Evolutionary conservation across 2,113 vertebrate genomes (phyloP).

Genomic region (Prolemur simus): DNA sequence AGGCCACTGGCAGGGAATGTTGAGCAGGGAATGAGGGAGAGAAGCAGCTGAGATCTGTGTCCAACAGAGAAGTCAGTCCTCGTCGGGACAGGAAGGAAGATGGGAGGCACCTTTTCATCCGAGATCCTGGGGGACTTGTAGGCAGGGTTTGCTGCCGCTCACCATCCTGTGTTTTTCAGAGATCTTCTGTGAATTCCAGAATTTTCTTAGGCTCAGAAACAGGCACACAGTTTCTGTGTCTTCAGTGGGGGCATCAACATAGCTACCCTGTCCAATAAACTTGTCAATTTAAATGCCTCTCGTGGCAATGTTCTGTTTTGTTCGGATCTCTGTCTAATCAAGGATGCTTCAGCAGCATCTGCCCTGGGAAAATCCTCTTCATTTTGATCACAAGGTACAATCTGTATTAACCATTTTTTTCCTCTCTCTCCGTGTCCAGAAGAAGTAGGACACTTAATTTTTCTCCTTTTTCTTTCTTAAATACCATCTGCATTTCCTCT

Average conservation of each 20-base stretch:
- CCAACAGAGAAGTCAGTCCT: not conserved
- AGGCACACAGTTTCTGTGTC: not conserved
- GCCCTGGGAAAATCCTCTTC: not conserved
- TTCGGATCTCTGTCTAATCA: not conserved
- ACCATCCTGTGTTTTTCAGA: not conserved
- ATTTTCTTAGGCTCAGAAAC: not conserved
- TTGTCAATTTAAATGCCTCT: not conserved
- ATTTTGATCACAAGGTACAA: not conserved
- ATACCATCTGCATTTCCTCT: not conserved
- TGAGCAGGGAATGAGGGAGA: too few species aligned
- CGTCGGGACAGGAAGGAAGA: too few species aligned
- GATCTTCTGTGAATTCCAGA: not conserved
- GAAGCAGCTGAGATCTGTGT: too few species aligned
- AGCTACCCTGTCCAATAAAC: slow-evolving; percentile 2
- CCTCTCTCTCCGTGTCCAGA: not conserved
- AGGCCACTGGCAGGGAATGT: not conserved
- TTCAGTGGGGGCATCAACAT: slow-evolving; percentile 13
- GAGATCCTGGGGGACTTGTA: not conserved
- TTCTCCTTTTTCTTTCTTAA: not conserved
- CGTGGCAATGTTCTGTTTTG: not conserved
- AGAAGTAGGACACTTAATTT: not conserved
- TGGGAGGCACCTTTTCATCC: not conserved
- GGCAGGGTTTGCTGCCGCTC: not conserved
- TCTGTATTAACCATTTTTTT: not conserved
- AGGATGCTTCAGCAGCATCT: not conserved